These are phyloP conservation scores for Halotydeus destructor DNA, from an alignment of 1,140 invertebrate genomes.

Conservation along the genomic window DNA sequence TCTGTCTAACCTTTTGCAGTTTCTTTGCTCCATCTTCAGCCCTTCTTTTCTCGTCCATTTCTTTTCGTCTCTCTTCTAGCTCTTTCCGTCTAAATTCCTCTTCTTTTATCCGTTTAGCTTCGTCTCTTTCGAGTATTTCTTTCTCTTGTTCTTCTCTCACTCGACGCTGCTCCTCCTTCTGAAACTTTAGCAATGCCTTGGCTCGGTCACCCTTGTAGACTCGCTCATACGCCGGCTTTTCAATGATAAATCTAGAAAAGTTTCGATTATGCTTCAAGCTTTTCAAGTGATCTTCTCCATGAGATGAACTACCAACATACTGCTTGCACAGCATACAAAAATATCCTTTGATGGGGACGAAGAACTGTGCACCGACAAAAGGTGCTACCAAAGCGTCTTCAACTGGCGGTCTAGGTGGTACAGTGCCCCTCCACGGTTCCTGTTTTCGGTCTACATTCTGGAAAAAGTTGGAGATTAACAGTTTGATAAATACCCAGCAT, in stretches of 20 bases:
- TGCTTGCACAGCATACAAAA: not conserved
- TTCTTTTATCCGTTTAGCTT: not conserved
- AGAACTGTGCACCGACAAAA: constrained; percentile 1
- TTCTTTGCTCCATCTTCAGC: not conserved
- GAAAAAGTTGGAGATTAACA: not conserved
- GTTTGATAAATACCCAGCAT: not conserved
- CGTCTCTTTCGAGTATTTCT: not conserved
- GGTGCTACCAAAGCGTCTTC: not conserved
- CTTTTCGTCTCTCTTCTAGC: not conserved
- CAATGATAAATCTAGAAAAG: not conserved
- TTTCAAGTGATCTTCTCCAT: not conserved
- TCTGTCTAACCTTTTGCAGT: not conserved
- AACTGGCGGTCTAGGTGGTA: not conserved
- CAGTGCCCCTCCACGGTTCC: not conserved
- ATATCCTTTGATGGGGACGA: not conserved
- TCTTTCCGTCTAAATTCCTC: not conserved
- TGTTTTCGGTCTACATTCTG: not conserved
- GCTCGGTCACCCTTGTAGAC: not conserved
- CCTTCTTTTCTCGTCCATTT: not conserved
- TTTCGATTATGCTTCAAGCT: not conserved
- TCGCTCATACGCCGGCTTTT: not conserved
- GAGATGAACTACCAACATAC: not conserved
- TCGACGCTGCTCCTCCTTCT: not conserved
- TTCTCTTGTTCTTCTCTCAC: not conserved
- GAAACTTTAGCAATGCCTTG: not conserved